These are phyloP conservation scores for Nemopilema nomurai DNA, from an alignment of 30 jellyfish, hydroid and myxozoan species.

Conservation along the genomic window DNA sequence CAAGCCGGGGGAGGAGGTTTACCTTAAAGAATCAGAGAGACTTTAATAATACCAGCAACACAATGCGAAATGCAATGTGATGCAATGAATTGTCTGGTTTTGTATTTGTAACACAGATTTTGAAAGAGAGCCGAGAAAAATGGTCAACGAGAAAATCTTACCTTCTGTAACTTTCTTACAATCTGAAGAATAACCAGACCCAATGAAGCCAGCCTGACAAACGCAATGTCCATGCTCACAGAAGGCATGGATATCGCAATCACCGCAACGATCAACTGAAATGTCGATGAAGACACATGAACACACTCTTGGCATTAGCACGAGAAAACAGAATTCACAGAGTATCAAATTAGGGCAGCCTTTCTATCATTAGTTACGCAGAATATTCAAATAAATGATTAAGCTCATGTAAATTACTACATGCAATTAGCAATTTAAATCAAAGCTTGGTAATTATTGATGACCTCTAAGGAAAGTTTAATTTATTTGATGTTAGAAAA, in stretches of 20 bases:
- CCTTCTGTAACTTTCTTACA: conserved; percentile 51
- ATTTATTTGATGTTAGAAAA: too few relatives aligned
- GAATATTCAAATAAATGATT: neutral
- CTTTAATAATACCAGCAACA: neutral
- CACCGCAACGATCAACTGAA: conserved; percentile 89
- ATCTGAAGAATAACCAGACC: conserved; percentile 73
- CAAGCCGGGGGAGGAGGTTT: conserved; percentile 58
- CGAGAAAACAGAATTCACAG: neutral
- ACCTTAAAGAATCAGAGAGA: neutral
- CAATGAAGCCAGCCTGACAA: conserved; percentile 76
- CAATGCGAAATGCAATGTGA: neutral
- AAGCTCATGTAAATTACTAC: neutral
- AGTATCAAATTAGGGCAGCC: neutral
- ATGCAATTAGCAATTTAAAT: too few relatives aligned
- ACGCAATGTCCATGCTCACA: conserved; percentile 93
- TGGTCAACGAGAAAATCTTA: neutral
- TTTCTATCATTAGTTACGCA: neutral
- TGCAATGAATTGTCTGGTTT: too few relatives aligned
- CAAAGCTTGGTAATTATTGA: too few relatives aligned
- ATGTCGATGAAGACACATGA: neutral
- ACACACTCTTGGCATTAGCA: neutral
- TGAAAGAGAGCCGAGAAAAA: too few relatives aligned
- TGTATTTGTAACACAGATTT: too few relatives aligned
- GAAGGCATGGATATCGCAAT: conserved; percentile 83
- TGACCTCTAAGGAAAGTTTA: too few relatives aligned